Conservation (phyloP, 2,888 invertebrate genomes). For the Lasius fuliginosus region DNA sequence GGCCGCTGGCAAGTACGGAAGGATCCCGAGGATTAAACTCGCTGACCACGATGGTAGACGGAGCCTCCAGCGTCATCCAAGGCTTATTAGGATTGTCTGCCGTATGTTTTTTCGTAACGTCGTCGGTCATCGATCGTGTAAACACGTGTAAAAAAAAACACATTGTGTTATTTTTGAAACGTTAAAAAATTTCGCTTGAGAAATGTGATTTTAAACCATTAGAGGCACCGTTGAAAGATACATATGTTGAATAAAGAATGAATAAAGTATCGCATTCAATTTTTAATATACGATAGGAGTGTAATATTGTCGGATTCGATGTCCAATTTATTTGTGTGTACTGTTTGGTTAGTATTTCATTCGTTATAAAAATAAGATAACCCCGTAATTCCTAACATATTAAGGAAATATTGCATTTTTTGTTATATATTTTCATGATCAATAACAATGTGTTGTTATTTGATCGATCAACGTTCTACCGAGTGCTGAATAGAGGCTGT, state of each 20-base stretch:
- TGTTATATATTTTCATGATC: background rate
- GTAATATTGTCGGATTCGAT: conserved; percentile 3
- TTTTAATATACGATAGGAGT: conserved; percentile 13
- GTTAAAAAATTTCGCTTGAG: conserved; percentile 11
- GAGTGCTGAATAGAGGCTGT: background rate
- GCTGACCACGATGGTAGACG: conserved; percentile 92
- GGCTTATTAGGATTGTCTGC: conserved; percentile 96
- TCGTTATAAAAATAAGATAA: conserved; percentile 27
- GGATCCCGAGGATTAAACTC: conserved; percentile 97
- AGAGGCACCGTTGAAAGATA: conserved; percentile 22
- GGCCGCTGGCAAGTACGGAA: conserved; percentile 91
- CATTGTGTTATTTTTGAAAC: conserved; percentile 18
- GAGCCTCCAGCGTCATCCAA: conserved; percentile 92
- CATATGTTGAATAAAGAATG: background rate
- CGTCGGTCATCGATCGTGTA: background rate
- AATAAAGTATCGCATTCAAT: conserved; percentile 5
- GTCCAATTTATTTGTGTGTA: background rate
- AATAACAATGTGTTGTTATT: conserved; percentile 13
- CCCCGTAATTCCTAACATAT: background rate
- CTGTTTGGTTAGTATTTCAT: background rate
- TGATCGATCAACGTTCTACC: conserved; percentile 5
- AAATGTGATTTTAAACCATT: conserved; percentile 39
- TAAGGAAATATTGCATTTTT: conserved; percentile 2
- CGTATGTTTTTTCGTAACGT: conserved; percentile 15
- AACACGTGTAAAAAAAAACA: background rate